Evolutionary conservation across 92 coral and sea anemone genomes (phyloP), one percentile per base, ranked within the genome.

Genomic region (Zoanthus sansibaricus): DNA sequence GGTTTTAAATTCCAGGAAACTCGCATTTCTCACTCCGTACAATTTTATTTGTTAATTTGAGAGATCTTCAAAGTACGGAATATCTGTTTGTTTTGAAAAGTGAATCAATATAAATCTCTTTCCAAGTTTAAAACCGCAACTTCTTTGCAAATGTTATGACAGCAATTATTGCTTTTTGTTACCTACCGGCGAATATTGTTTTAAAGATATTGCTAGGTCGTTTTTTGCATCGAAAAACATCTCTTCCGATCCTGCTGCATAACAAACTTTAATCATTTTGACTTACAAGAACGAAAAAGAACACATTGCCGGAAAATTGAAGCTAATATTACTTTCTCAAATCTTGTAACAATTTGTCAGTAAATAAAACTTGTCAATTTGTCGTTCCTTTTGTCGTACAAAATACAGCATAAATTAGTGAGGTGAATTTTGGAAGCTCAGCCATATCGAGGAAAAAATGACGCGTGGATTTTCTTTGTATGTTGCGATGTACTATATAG

Each of bases 91-190:
- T 64, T 44, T 80, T 33, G 67, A 61, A 48, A 80, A 66, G 56
- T 68, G 33, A 64, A 80, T 66, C 85, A 80, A 80, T 47, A 80
- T 80, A 67, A 64, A 13, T 64, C 45, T 48, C n/a, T 79, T 67
- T 13, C 15, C 56, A 64, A 45, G 10, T 45, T 45, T 32, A 76
- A 21, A 17, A 62, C 70, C 32, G 11, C 18, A 14, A 78, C 54
- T 13, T 61, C n/a, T 61, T 62, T 62, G 37, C 31, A 78, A 11
- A 37, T 46, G 33, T 49, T 32, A 6, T 78, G 70, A 10, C 45
- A 56, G 83, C 32, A n/a, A 78, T 78, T 37, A 77, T 18, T 32
- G 7, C 15, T 15, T 59, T 47, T 47, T 4, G 7, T 7, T 44
- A 7, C n/a, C 20, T n/a, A 42, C 61, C n/a, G 20, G 48, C 61